Evolutionary conservation across 2,797 vertebrate genomes (phyloP).

Genomic region (Lycodopsis pacificus): DNA sequence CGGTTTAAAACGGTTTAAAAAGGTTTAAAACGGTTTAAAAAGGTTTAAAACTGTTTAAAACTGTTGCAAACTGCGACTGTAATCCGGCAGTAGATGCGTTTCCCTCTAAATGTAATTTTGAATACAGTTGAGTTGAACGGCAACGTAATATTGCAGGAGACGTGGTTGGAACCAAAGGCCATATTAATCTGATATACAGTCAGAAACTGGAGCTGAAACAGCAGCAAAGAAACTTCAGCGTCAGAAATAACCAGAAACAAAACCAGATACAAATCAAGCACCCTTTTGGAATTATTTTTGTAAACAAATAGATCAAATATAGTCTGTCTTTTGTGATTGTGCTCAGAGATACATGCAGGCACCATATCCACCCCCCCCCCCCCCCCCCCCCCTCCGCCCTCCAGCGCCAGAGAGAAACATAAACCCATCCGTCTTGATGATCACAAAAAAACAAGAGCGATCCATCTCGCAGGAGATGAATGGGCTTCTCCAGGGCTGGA

Average conservation of each 20-base stretch:
- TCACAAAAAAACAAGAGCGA: conserved; percentile 58
- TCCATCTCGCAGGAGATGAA: conserved; percentile 74
- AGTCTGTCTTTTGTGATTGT: conserved; percentile 18
- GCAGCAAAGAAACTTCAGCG: neutral
- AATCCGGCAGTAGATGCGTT: too few species aligned
- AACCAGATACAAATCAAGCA: neutral
- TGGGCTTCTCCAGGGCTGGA: conserved; percentile 64
- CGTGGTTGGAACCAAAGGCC: neutral
- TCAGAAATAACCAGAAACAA: neutral
- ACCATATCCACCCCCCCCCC: neutral
- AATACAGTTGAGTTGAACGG: too few species aligned
- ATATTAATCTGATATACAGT: neutral
- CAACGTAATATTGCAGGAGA: too few species aligned
- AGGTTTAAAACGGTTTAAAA: too few species aligned
- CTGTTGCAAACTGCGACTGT: too few species aligned
- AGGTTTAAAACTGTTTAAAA: too few species aligned
- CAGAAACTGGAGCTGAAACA: conserved; percentile 15
- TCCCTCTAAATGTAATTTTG: too few species aligned
- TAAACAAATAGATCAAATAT: neutral
- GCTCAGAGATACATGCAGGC: conserved; percentile 24
- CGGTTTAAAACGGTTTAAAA: too few species aligned
- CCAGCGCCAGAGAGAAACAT: conserved; percentile 47
- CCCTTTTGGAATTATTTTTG: too few species aligned
- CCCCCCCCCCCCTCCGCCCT: neutral
- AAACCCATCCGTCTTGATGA: conserved; percentile 69